Base-by-base conservation (phyloP, 2,797 vertebrate genomes). In the Paratrypauchen microcephalus region DNA sequence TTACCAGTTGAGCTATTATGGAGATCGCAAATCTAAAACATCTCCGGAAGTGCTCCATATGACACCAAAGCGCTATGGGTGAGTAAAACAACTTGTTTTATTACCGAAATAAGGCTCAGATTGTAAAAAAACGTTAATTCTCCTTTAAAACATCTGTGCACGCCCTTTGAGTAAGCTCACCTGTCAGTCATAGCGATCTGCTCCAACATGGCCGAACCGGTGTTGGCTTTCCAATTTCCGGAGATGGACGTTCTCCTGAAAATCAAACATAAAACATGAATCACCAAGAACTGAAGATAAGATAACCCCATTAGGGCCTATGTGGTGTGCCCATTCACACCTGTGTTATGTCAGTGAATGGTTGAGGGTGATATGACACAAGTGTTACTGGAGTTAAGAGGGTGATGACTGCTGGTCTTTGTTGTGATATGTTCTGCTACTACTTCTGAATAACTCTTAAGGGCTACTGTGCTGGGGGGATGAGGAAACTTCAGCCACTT, bases 141-240 rank as follows among this genome's bases (percentile, higher is more conserved):
- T n/a, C n/a, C n/a, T n/a, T n/a, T n/a, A n/a, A 13, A 45, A 3
- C 66, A 30, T 19, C 1, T 2, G 32, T 26, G 13, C 59, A 6
- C 2, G 4, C n/a, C 19, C 32, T 58, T 13, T 62, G 36, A 26
- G 12, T 13, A 28, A 21, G n/a, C 90, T 91, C 88, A 98, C 97
- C 96, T 95, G 89, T 99, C 96, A 0, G 97, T 98, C 97, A 97
- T 98, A 58, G 97, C 97, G 6, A 99, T 96, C 91, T 99, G 97
- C 76, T 98, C 96, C 90, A 99, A 81, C 96, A 99, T 99, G 11
- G 97, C 96, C 4, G 97, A 99, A 59, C 97, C 97, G 0, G 97
- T 98, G 89, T 98, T 99, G 62, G 97, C 97, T 81, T 98, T 99
- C 97, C 97, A 99, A 93, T 98, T 98, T 15, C 97, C 97, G 68